Evolutionary conservation across 2,113 vertebrate species (phyloP), one percentile per base, ranked within the genome.

Genomic region (Colaptes auratus): DNA sequence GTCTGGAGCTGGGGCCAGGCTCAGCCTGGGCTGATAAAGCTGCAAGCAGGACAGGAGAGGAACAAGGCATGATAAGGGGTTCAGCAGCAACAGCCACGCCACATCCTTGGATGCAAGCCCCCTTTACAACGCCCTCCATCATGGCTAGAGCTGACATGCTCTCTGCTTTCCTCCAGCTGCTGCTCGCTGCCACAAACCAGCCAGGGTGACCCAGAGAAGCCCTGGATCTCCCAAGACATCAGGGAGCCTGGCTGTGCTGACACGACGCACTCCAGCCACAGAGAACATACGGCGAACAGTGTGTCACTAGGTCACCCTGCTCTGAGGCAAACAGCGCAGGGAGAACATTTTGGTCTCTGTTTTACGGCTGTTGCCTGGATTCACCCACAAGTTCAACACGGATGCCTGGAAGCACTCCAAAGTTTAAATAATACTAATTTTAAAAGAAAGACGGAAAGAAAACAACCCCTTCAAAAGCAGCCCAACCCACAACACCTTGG

Each of bases 341-440:
- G 23, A 66, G 60, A 95, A 75, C 63, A 61, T 70, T 85, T 90
- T 28, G 30, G 14, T 30, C 72, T 95, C 77, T 94, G 67, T 95
- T 92, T 83, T 59, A 90, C 0, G 1, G 25, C 36, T 86, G 15
- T 31, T 70, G 84, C 75, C 89, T 86, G 27, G 65, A 83, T 78
- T 91, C 85, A 80, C 82, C 70, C 89, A 50, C 58, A 73, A 61
- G n/a, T 53, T 77, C 46, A 69, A 56, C 30, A 4, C 1, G 2
- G 60, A 72, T 27, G 85, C 35, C 78, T 94, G 88, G 93, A 92
- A 92, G 61, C 53, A 67, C 61, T 81, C 80, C 58, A 48, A 92
- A 93, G 82, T 81, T 76, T 64, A 90, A 6, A 64, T 23, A 58
- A 72, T 11, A 84, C 60, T 18, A 28, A 36, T 19, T 1, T 3